Base-by-base conservation (phyloP, 2,113 vertebrate species). In the Castor canadensis region DNA sequence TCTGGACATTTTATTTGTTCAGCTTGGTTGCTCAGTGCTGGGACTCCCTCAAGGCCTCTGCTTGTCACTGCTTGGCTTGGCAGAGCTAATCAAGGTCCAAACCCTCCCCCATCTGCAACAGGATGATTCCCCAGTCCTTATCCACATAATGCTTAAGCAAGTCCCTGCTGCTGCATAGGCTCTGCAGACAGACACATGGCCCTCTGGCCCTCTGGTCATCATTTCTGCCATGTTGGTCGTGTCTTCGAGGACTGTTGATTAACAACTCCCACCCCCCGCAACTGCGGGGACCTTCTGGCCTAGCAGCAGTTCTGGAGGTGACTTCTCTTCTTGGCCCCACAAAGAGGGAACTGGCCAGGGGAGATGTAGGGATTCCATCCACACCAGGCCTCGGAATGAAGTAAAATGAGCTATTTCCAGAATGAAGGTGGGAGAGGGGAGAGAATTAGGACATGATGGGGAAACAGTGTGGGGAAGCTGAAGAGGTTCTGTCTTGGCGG, bases 1-100 rank as follows among this genome's bases (percentile, higher is more conserved):
- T 52, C 84, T 35, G 24, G 88, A 54, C n/a, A 35, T 15, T 94
- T 87, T 97, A 20, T 97, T 98, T 98, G 94, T 71, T 93, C 97
- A 97, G 96, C 94, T 97, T 97, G 94, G 84, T 58, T 52, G n/a
- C 88, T 91, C 79, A 47, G 73, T 93, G 45, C 79, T 2, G 76
- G 82, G 79, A 6, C 77, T 62, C 5, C 26, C 26, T 86, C 52
- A 10, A 47, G 56, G 38, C 11, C 38, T 32, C 24, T 3, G 38
- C 1, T 10, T 56, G 22, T 82, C 67, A 24, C 73, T 35, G 76
- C 66, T 54, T 60, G 72, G 4, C 88, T 54, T 38, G n/a, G 15
- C 30, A n/a, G n/a, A 58, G 4, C 28, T 35, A 6, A 47, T n/a
- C n/a, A n/a, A n/a, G n/a, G 24, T 60, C 10, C 58, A 7, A 3